Percentiles rank a stretch among this genome's conserved stretches.
Evolutionary conservation across 2,888 invertebrate genomes (phyloP).

Genomic region (Drosophila limbata): DNA sequence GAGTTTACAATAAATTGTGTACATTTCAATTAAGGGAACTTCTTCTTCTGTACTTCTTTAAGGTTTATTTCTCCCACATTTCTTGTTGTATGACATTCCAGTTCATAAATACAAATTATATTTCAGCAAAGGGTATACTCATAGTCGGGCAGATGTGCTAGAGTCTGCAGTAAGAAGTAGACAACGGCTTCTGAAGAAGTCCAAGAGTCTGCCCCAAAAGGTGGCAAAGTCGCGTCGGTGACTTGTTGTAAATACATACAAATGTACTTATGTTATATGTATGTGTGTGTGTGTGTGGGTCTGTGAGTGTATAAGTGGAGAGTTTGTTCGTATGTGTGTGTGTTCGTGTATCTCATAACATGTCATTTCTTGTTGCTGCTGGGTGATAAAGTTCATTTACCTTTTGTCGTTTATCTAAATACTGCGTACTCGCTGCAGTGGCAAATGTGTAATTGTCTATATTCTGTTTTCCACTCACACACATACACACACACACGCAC

Average conservation of each 20-base stretch:
- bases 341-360: slow-evolving; percentile 43
- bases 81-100: background rate
- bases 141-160: background rate
- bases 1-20: no score
- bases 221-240: slow-evolving; percentile 51
- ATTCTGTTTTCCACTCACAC: slow-evolving; percentile 62
- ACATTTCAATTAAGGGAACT: background rate
- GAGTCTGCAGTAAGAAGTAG: slow-evolving; percentile 13
- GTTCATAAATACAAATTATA: background rate
- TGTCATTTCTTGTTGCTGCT: slow-evolving; percentile 59
- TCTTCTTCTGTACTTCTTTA: background rate
- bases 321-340: background rate
- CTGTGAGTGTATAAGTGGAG: background rate
- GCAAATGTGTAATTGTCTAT: slow-evolving; percentile 78
- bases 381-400: slow-evolving; percentile 78
- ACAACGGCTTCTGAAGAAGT: slow-evolving; percentile 45
- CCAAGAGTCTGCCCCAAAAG: slow-evolving; percentile 52
- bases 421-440: slow-evolving; percentile 58
- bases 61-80: background rate
- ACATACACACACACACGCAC: slow-evolving; percentile 28
- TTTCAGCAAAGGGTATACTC: slow-evolving; percentile 11
- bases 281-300: background rate
- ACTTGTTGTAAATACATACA: slow-evolving; percentile 36
- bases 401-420: slow-evolving; percentile 77
- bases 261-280: slow-evolving; percentile 20